Conservation (phyloP, 2,797 vertebrate genomes). For the Molossus molossus region DNA sequence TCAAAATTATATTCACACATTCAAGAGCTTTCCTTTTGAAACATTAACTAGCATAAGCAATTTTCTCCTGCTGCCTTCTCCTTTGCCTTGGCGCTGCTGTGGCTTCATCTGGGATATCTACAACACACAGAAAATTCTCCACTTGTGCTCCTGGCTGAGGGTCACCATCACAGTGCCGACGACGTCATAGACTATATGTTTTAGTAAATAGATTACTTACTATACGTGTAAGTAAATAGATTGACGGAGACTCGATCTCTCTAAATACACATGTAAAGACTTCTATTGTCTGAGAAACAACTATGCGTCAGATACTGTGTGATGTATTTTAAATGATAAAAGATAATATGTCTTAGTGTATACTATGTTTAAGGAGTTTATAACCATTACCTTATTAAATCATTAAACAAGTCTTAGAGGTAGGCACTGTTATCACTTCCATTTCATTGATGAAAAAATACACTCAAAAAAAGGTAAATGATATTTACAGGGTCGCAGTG, state of each 20-base stretch:
- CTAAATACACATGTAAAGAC: background rate
- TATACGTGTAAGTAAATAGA: background rate
- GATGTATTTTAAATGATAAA: background rate
- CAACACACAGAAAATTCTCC: background rate
- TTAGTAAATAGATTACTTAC: background rate
- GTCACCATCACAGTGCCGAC: background rate
- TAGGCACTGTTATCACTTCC: background rate
- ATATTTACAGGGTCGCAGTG: background rate
- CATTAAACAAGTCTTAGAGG: background rate
- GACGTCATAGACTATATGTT: background rate
- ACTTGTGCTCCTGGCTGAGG: background rate
- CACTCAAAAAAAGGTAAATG: background rate
- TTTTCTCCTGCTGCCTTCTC: background rate
- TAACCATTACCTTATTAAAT: background rate
- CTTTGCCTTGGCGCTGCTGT: background rate
- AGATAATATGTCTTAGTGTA: background rate
- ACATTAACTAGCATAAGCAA: background rate
- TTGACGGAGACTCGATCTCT: background rate
- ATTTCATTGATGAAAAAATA: background rate
- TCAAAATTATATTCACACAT: slow-evolving; percentile 1
- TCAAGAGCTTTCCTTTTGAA: background rate
- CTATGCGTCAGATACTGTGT: background rate
- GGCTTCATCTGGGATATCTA: background rate
- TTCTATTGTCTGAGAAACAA: background rate
- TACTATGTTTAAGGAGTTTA: background rate